Evolutionary conservation across 92 coral and sea anemone genomes (phyloP), one percentile per base, ranked within the genome.

Genomic region (Diadumene lineata): DNA sequence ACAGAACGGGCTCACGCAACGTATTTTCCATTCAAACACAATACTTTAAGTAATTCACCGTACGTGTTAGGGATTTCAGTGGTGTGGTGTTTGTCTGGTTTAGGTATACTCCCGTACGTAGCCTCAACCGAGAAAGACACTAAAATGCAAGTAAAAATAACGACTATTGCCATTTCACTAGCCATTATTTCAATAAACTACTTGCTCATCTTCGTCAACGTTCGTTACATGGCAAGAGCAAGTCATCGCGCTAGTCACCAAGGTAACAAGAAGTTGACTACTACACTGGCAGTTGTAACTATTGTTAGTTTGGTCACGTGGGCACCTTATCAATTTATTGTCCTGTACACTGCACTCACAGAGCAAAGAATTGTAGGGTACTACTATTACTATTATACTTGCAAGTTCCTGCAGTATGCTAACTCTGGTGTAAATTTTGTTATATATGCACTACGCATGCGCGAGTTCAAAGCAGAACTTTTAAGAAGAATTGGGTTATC

Each of bases 1-100:
- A 7, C 66, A n/a, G 81, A 77, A n/a, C 58, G 81, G 51, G 33
- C 61, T 43, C 50, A 32, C 51, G 81, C 81, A 43, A 67, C 69
- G 0, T 60, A 70, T 23, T 77, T 69, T 57, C 81, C 81, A n/a
- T 30, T 66, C 48, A 62, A 70, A 30, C 81, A 77, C 50, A 31
- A 72, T 23, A 34, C 51, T 11, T 0, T 66, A 10, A 55, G 24
- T 2, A 19, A 34, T 1, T 33, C 28, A 28, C 56, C 62, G 55
- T 77, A 77, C 27, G 34, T 73, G 7, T 1, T 38, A 15, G 69
- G 57, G 48, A 60, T 73, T 23, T 27, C 43, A 25, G 64, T 73
- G 17, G 56, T 46, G 18, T 73, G 79, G 79, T 3, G 7, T 30
- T 25, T 26, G 16, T 30, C 64, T 22, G 29, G 29, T 9, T 32